A percentile compares a stretch with the other conserved stretches of the same genome.
phyloP scores from a whole-genome alignment of 2,113 vertebrate species.

The Uria lomvia region DNA sequence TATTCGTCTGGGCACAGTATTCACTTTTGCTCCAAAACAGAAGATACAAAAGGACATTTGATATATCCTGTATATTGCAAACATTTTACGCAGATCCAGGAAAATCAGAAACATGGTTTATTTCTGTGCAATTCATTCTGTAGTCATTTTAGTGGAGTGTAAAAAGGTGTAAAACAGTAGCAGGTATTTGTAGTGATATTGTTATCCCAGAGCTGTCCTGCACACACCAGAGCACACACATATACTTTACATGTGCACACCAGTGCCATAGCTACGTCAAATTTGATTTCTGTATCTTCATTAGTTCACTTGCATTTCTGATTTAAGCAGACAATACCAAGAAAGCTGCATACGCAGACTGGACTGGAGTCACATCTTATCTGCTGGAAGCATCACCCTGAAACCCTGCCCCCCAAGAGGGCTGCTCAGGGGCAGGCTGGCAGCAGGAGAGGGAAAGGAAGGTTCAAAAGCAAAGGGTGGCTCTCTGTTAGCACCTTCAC shows the following conservation, averaged over 20 bases:
- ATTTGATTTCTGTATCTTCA: neutral
- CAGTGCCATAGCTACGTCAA: neutral
- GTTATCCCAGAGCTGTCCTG: neutral
- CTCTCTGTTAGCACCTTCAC: neutral
- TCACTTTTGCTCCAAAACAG: neutral
- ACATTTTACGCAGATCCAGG: neutral
- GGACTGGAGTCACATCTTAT: neutral
- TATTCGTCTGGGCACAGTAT: neutral
- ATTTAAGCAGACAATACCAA: neutral
- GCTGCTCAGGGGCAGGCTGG: neutral
- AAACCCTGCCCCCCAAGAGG: neutral
- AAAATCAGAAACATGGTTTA: neutral
- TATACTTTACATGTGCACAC: too few relatives aligned
- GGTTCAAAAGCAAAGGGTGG: neutral
- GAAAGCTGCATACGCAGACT: neutral
- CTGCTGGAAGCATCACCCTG: neutral
- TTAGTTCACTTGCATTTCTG: neutral
- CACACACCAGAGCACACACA: accelerated
- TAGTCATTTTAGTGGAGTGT: too few relatives aligned
- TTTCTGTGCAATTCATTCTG: neutral
- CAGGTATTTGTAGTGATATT: neutral
- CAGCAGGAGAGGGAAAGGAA: neutral
- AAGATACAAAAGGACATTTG: neutral
- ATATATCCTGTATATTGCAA: neutral
- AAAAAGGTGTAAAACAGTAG: neutral